phyloP scores from a whole-genome alignment of 2,888 invertebrate species.

The Lasioglossum malachurum region DNA sequence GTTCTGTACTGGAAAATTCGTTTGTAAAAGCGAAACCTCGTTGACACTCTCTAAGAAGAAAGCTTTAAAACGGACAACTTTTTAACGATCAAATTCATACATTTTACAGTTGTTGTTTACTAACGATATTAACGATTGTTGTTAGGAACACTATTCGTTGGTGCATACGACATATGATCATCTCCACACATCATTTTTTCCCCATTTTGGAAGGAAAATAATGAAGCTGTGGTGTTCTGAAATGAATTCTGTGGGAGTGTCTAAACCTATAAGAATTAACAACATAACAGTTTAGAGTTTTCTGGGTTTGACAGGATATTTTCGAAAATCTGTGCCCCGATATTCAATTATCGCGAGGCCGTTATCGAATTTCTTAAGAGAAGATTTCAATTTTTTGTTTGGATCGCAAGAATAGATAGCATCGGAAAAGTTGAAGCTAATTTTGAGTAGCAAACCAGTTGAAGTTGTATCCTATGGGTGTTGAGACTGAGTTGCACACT shows the following conservation, averaged over 20 bases:
- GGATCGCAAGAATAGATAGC: not conserved
- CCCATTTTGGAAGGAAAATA: not conserved
- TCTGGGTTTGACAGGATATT: constrained; percentile 63
- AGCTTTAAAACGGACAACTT: not conserved
- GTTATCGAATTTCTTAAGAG: constrained; percentile 68
- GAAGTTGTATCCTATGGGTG: not conserved
- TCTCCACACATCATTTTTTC: not conserved
- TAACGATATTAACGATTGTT: not conserved
- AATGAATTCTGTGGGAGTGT: not conserved
- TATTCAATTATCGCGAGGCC: constrained; percentile 70
- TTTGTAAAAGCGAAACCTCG: not conserved
- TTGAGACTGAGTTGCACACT: not conserved
- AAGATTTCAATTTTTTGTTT: not conserved
- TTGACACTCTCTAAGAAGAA: not conserved
- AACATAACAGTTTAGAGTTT: not conserved
- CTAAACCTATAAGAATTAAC: not conserved
- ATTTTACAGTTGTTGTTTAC: not conserved
- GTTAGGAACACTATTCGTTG: not conserved
- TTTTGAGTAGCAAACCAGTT: not conserved
- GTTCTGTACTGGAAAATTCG: not conserved
- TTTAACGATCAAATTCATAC: not conserved
- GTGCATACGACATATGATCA: not conserved
- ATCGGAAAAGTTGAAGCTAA: not conserved
- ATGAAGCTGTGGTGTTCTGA: not conserved
- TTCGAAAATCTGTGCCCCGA: constrained; percentile 63